Base-by-base conservation (phyloP, 2,888 invertebrate species). In the Limnephilus lunatus region DNA sequence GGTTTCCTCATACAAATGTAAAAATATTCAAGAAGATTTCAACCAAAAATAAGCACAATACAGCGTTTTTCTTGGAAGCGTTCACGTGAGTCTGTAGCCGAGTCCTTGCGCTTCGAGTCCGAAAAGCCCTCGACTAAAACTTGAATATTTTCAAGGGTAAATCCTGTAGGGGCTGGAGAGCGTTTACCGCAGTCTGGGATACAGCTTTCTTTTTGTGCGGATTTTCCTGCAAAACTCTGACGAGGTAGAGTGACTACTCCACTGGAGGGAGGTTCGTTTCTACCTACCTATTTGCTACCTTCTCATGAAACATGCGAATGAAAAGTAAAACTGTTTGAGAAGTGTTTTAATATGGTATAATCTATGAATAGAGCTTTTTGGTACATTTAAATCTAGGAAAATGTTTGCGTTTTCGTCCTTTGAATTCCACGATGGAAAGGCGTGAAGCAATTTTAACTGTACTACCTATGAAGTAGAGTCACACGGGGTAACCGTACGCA, bases 141-240 rank as follows among this genome's bases (percentile, higher is more conserved):
- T 93, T 92, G 92, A 92, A 92, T 92, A 93, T 93, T 93, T 93
- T 92, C 92, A 93, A 93, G 92, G 92, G 93, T 93, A 93, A 92
- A 82, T 44, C 85, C 68, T 91, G 86, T 85, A 89, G 89, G 81
- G 85, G 31, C 53, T 85, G 80, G 91, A 92, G 91, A 85, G 92
- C 92, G 85, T 92, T 92, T 92, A 92, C 91, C 91, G 32, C 88
- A 83, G 90, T 90, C 82, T 83, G 81, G 44, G 11, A 53, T 31
- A 83, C 83, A 48, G 90, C 48, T 31, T 90, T 48, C 89, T 39
- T 68, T 89, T 89, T 68, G 81, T 81, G 4, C 81, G n/a, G 89
- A 39, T 44, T 48, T 83, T 53, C 30, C 82, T 30, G 48, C 25
- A 53, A 82, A 32, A 83, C 89, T 31, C 90, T 83, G 82, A 90